Percentiles rank a stretch among this genome's conserved stretches.
Conservation (phyloP, 1,140 invertebrate genomes). For the Drosophila sp. region DNA sequence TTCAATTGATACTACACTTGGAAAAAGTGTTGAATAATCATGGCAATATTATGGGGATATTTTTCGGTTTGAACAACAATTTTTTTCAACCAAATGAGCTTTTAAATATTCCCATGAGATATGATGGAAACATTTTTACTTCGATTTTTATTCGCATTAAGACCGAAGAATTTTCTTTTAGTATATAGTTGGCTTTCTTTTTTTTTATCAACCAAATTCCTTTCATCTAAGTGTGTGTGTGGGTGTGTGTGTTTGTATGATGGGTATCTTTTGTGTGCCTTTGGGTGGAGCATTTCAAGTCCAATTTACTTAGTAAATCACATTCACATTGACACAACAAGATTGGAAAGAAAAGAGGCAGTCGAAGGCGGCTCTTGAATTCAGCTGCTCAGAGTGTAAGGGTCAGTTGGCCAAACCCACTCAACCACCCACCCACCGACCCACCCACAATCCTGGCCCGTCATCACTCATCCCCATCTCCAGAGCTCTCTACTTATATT, state of each 20-base stretch:
- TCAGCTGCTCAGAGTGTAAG: conserved; percentile 34
- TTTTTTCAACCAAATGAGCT: too few relatives aligned
- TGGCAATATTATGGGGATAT: too few relatives aligned
- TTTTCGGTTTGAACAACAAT: too few relatives aligned
- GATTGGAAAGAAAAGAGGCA: not conserved
- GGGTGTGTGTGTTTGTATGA: conserved; percentile 24
- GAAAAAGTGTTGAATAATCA: too few relatives aligned
- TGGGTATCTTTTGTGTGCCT: conserved; percentile 18
- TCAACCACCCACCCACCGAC: not conserved
- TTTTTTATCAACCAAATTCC: too few relatives aligned
- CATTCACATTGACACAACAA: conserved; percentile 24
- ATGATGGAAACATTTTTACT: conserved; percentile 5
- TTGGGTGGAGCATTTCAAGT: conserved; percentile 49
- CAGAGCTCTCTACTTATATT: not conserved
- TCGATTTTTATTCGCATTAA: not conserved
- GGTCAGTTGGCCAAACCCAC: conserved; percentile 27
- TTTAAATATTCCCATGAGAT: too few relatives aligned
- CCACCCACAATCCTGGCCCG: not conserved
- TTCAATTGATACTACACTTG: too few relatives aligned
- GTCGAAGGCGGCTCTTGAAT: conserved; percentile 10
- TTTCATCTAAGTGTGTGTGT: not conserved
- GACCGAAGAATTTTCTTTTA: not conserved
- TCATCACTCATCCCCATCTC: not conserved
- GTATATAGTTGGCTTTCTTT: not conserved
- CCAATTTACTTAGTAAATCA: conserved; percentile 65